Percentiles rank a stretch among this genome's conserved stretches.
These are phyloP conservation scores for Papilio dardanus DNA, from an alignment of 1,140 invertebrate species.

Conservation along the genomic window DNA sequence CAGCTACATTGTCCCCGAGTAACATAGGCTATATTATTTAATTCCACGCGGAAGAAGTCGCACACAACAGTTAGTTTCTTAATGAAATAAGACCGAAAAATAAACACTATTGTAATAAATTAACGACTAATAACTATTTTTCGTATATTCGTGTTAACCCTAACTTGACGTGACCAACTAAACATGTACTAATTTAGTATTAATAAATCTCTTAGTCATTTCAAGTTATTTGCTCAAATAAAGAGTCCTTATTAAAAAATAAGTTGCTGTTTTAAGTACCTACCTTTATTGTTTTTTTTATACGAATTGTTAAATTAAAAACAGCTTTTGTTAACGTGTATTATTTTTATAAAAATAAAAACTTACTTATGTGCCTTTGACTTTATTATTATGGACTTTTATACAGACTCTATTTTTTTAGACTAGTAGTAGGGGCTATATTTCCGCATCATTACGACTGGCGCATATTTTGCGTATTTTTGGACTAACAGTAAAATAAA, in stretches of 20 bases:
- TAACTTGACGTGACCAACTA: constrained; percentile 22
- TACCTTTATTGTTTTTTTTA: not conserved
- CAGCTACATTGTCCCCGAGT: too few relatives aligned
- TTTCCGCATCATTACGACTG: too few relatives aligned
- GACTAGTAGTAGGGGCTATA: too few relatives aligned
- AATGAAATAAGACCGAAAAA: constrained; percentile 1
- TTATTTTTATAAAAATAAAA: not conserved
- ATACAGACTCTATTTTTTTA: too few relatives aligned
- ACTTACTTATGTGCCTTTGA: not conserved
- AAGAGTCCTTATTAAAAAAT: not conserved
- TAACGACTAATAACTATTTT: not conserved
- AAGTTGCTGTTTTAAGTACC: not conserved
- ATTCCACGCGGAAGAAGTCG: too few relatives aligned
- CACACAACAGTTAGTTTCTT: not conserved
- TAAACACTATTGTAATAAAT: not conserved
- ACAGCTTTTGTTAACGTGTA: not conserved
- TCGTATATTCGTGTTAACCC: not conserved
- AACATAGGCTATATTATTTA: too few relatives aligned
- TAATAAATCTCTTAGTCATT: constrained; percentile 15
- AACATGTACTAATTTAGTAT: constrained; percentile 15
- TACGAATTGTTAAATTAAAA: not conserved
- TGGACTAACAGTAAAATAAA: not conserved
- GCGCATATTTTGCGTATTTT: not conserved
- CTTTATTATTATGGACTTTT: not conserved
- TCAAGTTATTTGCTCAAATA: not conserved